A percentile compares a stretch with the other conserved stretches of the same genome.
Conservation (phyloP, 2,797 vertebrate genomes). For the Anguilla marmorata region DNA sequence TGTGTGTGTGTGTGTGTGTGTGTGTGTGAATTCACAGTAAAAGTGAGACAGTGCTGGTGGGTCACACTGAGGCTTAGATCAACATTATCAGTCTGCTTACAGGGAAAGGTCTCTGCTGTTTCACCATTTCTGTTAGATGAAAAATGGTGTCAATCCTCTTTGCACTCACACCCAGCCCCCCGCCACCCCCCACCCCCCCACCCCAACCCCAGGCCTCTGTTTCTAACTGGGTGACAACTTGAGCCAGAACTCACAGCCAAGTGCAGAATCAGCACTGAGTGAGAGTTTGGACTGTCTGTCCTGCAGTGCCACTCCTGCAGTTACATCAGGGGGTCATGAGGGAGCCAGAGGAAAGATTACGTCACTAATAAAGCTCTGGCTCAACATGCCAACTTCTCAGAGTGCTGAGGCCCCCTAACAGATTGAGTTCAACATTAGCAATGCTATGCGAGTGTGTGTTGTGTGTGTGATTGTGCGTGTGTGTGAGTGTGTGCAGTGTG, state of each 20-base stretch:
- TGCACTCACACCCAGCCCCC: not conserved
- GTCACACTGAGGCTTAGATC: not conserved
- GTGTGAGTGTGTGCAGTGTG: not conserved
- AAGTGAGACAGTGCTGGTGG: not conserved
- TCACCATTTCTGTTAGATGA: not conserved
- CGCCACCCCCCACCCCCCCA: not conserved
- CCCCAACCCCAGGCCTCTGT: not conserved
- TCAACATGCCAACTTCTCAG: not conserved
- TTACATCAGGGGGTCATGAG: not conserved
- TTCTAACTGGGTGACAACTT: not conserved
- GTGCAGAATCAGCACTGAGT: conserved; percentile 9
- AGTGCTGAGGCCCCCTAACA: not conserved
- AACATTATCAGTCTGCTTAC: not conserved
- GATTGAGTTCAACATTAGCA: not conserved
- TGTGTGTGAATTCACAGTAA: not conserved
- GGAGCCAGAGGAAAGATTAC: conserved; percentile 20
- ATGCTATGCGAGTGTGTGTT: not conserved
- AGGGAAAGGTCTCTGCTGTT: not conserved
- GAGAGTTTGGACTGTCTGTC: not conserved
- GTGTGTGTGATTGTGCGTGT: not conserved
- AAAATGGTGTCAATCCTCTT: conserved; percentile 3
- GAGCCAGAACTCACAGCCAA: not conserved
- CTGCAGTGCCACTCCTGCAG: not conserved
- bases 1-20: not conserved
- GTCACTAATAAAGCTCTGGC: not conserved